Evolutionary conservation across 2,113 vertebrate genomes (phyloP), one percentile per base, ranked within the genome.

Genomic region (Daboia siamensis): DNA sequence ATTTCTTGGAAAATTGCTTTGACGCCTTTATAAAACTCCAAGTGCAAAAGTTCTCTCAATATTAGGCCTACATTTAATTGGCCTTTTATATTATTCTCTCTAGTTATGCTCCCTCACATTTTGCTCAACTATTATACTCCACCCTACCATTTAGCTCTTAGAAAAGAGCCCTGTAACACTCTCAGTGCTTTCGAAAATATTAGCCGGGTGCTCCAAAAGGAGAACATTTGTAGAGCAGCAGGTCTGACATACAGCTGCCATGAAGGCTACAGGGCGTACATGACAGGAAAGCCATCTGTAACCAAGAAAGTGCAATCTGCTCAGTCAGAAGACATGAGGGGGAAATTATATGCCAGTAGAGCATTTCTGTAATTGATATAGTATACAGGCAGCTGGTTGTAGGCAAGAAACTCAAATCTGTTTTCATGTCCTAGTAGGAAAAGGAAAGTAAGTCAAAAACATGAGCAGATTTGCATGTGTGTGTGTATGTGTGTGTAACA

Each of bases 271-370:
- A 93, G 74, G 88, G 69, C 26, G 59, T 54, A 39, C 87, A 90
- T 74, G 87, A 88, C 93, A 91, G 87, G 56, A 69, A 86, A 91
- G 87, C 93, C 93, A 93, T 88, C 90, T 93, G 93, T 86, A 93
- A 89, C 87, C n/a, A 26, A 89, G 69, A 87, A 93, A 93, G 93
- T 86, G 46, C 64, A 85, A 74, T 54, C 90, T 91, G 80, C 91
- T 91, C 87, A 74, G 89, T 86, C 69, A 91, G 39, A 59, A 90
- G 46, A 89, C 74, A 69, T 44, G 88, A 91, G 87, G 86, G 56
- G 56, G 51, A 91, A 93, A 91, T 89, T 89, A 91, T 69, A 89
- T 86, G 74, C 74, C 86, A 56, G n/a, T 33, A 52, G 56, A 91
- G 90, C 90, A 89, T 93, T 64, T 93, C 74, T 93, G 90, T 29